Evolutionary conservation across 2,113 vertebrate genomes (phyloP).

Genomic region (Mungos mungo): DNA sequence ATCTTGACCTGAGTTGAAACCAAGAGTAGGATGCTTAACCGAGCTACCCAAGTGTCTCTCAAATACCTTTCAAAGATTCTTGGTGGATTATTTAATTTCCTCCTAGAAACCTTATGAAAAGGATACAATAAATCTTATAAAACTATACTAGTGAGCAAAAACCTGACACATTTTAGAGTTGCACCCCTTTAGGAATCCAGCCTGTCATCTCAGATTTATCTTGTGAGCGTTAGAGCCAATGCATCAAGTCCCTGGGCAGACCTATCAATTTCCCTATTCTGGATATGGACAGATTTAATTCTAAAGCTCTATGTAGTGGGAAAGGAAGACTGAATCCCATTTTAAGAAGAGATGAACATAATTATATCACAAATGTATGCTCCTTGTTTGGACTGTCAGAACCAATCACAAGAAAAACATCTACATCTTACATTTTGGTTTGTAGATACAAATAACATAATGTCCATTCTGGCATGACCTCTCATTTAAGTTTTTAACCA

Average conservation of each 20-base stretch:
- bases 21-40: too few species aligned
- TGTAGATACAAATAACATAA: not conserved
- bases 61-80: not conserved
- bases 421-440: not conserved
- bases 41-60: too few species aligned
- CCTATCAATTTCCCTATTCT: not conserved
- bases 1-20: too few species aligned
- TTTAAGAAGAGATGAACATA: not conserved
- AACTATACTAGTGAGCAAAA: slow-evolving; percentile 18
- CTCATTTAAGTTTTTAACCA: not conserved
- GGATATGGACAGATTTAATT: not conserved
- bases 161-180: not conserved
- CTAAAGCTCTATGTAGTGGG: not conserved
- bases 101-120: not conserved
- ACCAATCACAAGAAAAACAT: not conserved
- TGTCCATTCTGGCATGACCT: not conserved
- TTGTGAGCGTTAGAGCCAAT: not conserved
- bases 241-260: not conserved
- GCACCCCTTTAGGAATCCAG: not conserved
- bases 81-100: slow-evolving; percentile 38
- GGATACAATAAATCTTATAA: not conserved
- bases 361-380: not conserved
- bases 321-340: not conserved
- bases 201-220: slow-evolving; percentile 24
- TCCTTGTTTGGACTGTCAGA: not conserved